phyloP scores from a whole-genome alignment of 2,797 vertebrate genomes.

The Pteronotus mesoamericanus region DNA sequence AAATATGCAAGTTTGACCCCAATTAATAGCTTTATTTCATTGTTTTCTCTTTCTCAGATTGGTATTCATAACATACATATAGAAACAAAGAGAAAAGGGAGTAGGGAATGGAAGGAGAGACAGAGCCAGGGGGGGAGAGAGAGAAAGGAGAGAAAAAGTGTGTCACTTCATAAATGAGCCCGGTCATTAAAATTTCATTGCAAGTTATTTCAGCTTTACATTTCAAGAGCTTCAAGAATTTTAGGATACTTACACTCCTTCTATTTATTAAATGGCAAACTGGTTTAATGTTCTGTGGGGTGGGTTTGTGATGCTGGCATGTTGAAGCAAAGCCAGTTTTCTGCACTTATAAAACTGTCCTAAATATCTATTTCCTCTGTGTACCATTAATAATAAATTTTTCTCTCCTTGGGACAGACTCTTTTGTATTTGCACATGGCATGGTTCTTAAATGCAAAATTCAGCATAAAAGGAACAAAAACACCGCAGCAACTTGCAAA shows the following conservation, averaged over 20 bases:
- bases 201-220: slow-evolving; percentile 40
- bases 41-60: neutral
- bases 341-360: neutral
- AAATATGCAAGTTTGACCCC: neutral
- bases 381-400: neutral
- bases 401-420: neutral
- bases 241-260: rapidly evolving
- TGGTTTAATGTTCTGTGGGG: neutral
- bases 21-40: neutral
- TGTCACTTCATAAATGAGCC: neutral
- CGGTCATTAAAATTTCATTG: neutral
- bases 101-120: neutral
- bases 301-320: neutral
- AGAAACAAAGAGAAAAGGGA: neutral
- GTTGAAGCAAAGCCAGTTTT: slow-evolving; percentile 6
- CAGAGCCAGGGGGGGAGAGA: neutral
- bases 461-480: neutral
- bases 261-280: neutral
- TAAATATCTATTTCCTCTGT: neutral
- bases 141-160: neutral
- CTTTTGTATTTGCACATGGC: neutral
- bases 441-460: neutral
- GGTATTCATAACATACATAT: neutral
- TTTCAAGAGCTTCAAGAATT: neutral
- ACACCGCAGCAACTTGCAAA: neutral